Percentiles rank a stretch among this genome's conserved stretches.
Conservation (phyloP, 1,140 invertebrate genomes). For the Aphidius gifuensis region DNA sequence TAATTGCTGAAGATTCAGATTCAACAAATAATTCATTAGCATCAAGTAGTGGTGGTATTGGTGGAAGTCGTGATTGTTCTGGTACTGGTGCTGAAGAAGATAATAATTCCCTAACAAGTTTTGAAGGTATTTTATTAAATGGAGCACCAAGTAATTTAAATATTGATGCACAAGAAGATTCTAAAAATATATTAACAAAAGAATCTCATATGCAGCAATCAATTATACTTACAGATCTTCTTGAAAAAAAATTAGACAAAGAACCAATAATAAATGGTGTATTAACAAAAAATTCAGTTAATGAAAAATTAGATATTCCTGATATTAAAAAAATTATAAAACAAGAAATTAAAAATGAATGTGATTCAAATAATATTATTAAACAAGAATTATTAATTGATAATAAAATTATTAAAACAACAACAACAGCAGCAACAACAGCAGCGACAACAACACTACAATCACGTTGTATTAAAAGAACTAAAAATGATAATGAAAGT, state of each 20-base stretch:
- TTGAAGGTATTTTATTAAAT: conserved; percentile 62
- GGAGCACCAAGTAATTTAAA: conserved; percentile 58
- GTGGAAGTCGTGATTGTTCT: conserved; percentile 51
- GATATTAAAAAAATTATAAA: conserved; percentile 31
- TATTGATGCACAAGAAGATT: conserved; percentile 59
- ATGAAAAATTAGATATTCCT: conserved; percentile 57
- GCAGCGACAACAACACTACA: conserved; percentile 4
- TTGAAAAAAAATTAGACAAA: conserved; percentile 64
- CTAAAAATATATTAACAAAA: conserved; percentile 44
- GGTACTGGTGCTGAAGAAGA: conserved; percentile 58
- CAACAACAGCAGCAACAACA: too few relatives aligned
- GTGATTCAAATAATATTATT: conserved; percentile 29
- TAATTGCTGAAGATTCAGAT: conserved; percentile 57
- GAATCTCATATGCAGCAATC: conserved; percentile 54
- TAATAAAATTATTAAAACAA: conserved; percentile 41
- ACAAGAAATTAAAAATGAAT: conserved; percentile 29
- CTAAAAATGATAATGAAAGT: conserved; percentile 46
- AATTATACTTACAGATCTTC: conserved; percentile 66
- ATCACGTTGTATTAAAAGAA: conserved; percentile 50
- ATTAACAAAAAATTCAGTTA: conserved; percentile 61
- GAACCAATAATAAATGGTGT: conserved; percentile 62
- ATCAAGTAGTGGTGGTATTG: conserved; percentile 56
- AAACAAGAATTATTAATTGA: conserved; percentile 43
- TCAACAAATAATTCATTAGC: conserved; percentile 60
- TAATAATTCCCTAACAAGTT: conserved; percentile 60